Conservation (phyloP, 2,113 vertebrate genomes). For the Pseudopodoces humilis region DNA sequence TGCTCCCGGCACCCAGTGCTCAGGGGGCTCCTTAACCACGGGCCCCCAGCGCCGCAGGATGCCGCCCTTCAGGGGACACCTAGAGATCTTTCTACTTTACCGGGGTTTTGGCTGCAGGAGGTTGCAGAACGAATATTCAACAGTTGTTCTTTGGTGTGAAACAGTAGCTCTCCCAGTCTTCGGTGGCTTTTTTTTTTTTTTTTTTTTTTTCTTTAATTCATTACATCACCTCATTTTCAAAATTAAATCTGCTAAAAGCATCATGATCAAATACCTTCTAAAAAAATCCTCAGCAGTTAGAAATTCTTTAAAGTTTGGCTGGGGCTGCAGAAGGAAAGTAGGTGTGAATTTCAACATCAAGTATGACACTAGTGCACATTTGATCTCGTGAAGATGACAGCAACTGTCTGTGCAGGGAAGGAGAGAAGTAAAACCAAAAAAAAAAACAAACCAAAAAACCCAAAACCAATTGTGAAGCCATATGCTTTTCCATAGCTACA, state of each 20-base stretch:
- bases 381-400: constrained; percentile 15
- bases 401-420: neutral
- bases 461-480: neutral
- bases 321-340: neutral
- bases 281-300: neutral
- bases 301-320: constrained; percentile 33
- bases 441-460: neutral
- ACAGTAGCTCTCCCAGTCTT: neutral
- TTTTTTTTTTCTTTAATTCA: neutral
- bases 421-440: neutral
- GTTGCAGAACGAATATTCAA: neutral
- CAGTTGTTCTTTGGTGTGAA: constrained; percentile 3
- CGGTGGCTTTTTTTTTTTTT: too few relatives aligned
- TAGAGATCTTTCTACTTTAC: too few relatives aligned
- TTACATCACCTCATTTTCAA: constrained; percentile 33
- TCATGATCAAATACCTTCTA: neutral
- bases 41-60: neutral
- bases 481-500: neutral
- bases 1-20: neutral
- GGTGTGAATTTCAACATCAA: constrained; percentile 13
- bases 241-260: constrained; percentile 34
- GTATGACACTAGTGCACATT: neutral
- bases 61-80: neutral
- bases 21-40: neutral
- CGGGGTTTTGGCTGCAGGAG: neutral